Evolutionary conservation across 2,113 vertebrate genomes (phyloP).

Genomic region (Tachycineta bicolor): DNA sequence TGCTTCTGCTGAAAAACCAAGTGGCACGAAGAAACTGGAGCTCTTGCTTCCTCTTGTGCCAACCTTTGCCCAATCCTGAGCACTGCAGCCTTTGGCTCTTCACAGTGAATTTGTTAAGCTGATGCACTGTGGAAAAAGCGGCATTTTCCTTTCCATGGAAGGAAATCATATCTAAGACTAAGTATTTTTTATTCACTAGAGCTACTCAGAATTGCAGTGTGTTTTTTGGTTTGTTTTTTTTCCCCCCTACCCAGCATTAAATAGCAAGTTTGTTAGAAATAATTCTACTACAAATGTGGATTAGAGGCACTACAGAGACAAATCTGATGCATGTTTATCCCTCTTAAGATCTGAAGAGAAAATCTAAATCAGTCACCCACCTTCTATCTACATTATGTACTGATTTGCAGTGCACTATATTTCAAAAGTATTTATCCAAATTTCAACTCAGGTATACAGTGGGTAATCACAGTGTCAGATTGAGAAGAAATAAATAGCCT

Average conservation of each 20-base stretch:
- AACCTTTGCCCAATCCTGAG: not conserved
- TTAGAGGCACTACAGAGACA: not conserved
- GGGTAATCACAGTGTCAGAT: not conserved
- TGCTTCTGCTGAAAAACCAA: not conserved
- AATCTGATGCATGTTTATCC: not conserved
- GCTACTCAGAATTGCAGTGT: not conserved
- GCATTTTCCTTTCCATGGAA: not conserved
- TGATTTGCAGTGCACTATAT: not conserved
- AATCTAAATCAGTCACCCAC: not conserved
- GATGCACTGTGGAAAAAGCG: not conserved
- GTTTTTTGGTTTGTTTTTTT: not conserved
- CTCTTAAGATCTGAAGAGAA: not conserved
- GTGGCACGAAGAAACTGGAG: not conserved
- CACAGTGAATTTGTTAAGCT: not conserved
- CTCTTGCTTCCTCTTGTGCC: not conserved
- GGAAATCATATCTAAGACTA: not conserved
- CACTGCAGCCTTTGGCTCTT: not conserved
- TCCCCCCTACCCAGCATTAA: not conserved
- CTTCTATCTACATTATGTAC: not conserved
- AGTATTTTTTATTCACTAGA: not conserved
- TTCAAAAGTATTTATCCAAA: not conserved
- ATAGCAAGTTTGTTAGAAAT: not conserved
- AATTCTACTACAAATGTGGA: not conserved
- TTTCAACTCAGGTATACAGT: not conserved
- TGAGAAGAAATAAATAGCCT: not conserved